A percentile compares a stretch with the other conserved stretches of the same genome.
phyloP scores from a whole-genome alignment of 2,797 vertebrate species.

The Pipistrellus kuhlii region DNA sequence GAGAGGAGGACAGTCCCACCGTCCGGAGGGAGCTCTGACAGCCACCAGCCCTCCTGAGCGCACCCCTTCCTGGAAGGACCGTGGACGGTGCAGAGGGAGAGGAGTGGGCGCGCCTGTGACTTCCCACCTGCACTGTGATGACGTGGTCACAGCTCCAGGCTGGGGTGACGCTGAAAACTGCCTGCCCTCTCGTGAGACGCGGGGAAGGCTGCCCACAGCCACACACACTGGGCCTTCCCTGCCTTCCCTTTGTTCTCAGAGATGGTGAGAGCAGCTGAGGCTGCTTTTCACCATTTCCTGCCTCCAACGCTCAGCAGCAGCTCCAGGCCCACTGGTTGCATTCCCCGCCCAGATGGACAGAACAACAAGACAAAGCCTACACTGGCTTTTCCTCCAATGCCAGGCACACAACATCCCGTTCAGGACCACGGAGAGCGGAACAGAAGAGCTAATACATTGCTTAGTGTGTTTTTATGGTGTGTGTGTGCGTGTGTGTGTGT shows the following conservation, averaged over 20 bases:
- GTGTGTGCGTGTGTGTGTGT: too few species aligned
- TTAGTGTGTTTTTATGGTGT: background rate
- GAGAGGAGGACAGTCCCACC: background rate
- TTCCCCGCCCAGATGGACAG: background rate
- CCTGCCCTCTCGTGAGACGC: background rate
- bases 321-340: background rate
- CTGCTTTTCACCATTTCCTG: background rate
- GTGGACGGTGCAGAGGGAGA: fast-evolving
- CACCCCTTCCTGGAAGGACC: background rate
- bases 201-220: background rate
- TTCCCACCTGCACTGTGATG: background rate
- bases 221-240: background rate
- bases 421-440: background rate
- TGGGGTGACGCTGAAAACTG: background rate
- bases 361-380: background rate
- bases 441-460: background rate
- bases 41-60: background rate
- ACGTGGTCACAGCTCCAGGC: background rate
- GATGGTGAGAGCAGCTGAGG: background rate
- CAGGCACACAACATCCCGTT: background rate
- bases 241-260: background rate
- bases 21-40: background rate
- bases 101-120: background rate
- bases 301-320: background rate
- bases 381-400: background rate